Evolutionary conservation across 2,113 vertebrate genomes (phyloP), one percentile per base, ranked within the genome.

Genomic region (Aythya baeri): DNA sequence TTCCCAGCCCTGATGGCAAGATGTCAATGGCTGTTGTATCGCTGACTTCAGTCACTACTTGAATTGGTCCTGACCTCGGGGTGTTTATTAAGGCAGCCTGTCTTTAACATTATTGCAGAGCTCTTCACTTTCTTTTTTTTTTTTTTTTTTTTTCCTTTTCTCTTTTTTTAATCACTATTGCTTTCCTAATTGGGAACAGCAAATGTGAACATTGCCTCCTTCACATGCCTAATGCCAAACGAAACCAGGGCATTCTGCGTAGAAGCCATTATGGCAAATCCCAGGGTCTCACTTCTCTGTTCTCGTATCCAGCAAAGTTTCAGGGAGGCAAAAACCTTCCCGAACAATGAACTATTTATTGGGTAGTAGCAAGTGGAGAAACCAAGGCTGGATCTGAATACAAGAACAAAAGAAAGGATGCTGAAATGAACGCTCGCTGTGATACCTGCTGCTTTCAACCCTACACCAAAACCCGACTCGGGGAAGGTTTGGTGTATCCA

Each of bases 391-490:
- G 17, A n/a, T 49, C 61, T 36, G 16, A 81, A 41, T 10, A 15
- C 27, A 32, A 7, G 13, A 36, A 3, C 3, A 29, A 27, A 26
- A 46, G 23, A 38, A 38, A 54, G 3, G 29, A 50, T 16, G 16
- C 13, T 73, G 70, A 41, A 31, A 9, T 55, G 7, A 74, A 3
- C 2, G 3, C 27, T 63, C 77, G 74, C 11, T 16, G 17, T 12
- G 57, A 54, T n/a, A 44, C 52, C 17, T 67, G 17, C 13, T 7
- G 14, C 17, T 49, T 83, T 15, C 50, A 38, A 31, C n/a, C 14
- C 44, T 49, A 18, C 27, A 55, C 62, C 46, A 54, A 89, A 84
- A 70, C 6, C 20, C 34, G 31, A 2, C 0, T 0, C 8, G 54
- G 17, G 15, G 6, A 49, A 17, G 2, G 49, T 55, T 50, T 80